Evolutionary conservation across 2,888 invertebrate genomes (phyloP).

Genomic region (Hirtodrosophila histrioides): DNA sequence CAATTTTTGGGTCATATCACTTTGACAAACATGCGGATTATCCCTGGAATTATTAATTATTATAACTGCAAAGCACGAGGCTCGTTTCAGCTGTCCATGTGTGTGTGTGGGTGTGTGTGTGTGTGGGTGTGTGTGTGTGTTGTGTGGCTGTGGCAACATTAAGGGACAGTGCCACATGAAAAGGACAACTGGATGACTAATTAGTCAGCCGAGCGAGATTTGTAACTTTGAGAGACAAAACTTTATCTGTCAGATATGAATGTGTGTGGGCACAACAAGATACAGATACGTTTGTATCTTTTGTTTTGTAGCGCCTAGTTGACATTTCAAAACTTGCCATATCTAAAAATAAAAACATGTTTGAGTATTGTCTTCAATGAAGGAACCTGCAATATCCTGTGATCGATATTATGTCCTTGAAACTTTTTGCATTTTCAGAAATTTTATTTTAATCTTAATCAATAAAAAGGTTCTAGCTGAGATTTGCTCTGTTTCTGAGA

Average conservation of each 20-base stretch:
- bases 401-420: no score
- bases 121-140: conserved; percentile 18
- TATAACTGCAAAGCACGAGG: conserved; percentile 68
- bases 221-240: conserved; percentile 32
- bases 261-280: not conserved
- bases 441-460: no score
- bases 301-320: not conserved
- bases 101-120: conserved; percentile 3
- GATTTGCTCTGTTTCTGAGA: no score
- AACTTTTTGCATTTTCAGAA: no score
- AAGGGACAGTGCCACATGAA: conserved; percentile 21
- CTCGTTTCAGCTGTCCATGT: conserved; percentile 47
- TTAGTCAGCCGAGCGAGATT: conserved; percentile 43
- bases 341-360: no score
- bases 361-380: no score
- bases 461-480: no score
- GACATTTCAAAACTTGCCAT: conserved; percentile 3
- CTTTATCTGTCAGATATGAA: conserved; percentile 8
- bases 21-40: conserved; percentile 79
- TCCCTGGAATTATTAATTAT: conserved; percentile 80
- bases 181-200: conserved; percentile 56
- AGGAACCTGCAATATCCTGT: no score
- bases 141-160: conserved; percentile 7
- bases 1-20: conserved; percentile 67
- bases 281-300: conserved; percentile 38